Conservation (phyloP, 2,888 invertebrate species). For the Sinopyrophorus schimmeli region DNA sequence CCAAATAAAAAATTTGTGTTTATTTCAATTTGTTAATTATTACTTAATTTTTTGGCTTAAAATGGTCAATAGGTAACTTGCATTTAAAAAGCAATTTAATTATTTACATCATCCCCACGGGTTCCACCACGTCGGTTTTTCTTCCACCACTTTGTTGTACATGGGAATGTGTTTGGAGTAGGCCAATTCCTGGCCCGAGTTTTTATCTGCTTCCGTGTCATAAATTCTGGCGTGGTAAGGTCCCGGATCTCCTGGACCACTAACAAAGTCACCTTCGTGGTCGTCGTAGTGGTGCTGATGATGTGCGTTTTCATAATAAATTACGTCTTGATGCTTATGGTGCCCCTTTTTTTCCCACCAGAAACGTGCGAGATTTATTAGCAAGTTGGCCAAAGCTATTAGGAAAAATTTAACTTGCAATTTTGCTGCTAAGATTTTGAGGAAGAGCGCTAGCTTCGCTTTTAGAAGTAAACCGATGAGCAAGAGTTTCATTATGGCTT, state of each 20-base stretch:
- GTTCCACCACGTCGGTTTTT: slow-evolving; percentile 41
- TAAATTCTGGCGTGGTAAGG: slow-evolving; percentile 47
- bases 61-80: too few relatives aligned
- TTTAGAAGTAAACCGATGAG: slow-evolving; percentile 71
- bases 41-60: too few relatives aligned
- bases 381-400: slow-evolving; percentile 68
- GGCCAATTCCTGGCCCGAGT: slow-evolving; percentile 44
- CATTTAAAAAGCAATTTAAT: too few relatives aligned
- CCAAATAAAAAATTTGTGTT: too few relatives aligned
- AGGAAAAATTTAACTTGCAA: slow-evolving; percentile 77
- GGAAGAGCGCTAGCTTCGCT: slow-evolving; percentile 70
- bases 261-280: slow-evolving; percentile 66
- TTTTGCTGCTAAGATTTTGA: slow-evolving; percentile 75
- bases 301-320: slow-evolving; percentile 81
- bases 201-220: slow-evolving; percentile 40
- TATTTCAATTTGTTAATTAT: too few relatives aligned
- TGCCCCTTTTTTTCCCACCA: slow-evolving; percentile 75
- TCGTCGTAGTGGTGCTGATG: slow-evolving; percentile 78
- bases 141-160: slow-evolving; percentile 30
- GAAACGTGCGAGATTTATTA: slow-evolving; percentile 72
- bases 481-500: slow-evolving; percentile 68
- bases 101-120: slow-evolving; percentile 17
- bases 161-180: slow-evolving; percentile 45
- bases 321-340: slow-evolving; percentile 68
- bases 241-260: slow-evolving; percentile 38